Percentiles rank a stretch among this genome's conserved stretches.
Conservation (phyloP, 2,797 vertebrate genomes). For the Gambusia yucatana region DNA sequence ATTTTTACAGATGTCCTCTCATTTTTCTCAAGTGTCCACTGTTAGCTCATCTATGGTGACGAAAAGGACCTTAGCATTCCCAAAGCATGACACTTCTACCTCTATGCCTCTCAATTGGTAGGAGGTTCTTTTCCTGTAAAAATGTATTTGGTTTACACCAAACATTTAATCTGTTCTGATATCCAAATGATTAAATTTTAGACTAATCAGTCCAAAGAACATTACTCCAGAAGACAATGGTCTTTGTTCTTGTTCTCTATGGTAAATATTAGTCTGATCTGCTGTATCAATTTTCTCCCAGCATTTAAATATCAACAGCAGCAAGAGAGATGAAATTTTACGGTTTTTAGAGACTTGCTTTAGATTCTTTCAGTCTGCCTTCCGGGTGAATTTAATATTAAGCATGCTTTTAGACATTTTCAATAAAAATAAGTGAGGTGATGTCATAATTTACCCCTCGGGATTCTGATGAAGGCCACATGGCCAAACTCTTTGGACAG, state of each 20-base stretch:
- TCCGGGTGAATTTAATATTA: not conserved
- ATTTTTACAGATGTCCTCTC: not conserved
- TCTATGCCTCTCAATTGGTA: no score
- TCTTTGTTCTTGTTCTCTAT: not conserved
- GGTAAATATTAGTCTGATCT: not conserved
- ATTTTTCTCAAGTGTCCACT: not conserved
- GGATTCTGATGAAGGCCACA: no score
- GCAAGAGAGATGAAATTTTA: not conserved
- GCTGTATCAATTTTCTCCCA: no score
- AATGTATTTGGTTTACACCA: not conserved
- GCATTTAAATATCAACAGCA: not conserved
- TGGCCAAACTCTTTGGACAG: no score
- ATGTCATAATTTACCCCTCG: not conserved
- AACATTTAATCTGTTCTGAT: not conserved
- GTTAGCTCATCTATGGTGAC: no score
- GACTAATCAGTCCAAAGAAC: not conserved
- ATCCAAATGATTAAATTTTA: not conserved
- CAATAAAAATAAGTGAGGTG: not conserved
- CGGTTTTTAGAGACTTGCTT: not conserved
- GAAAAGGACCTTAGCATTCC: no score
- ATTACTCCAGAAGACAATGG: not conserved
- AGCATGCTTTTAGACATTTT: not conserved
- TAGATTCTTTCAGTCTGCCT: not conserved
- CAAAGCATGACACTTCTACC: no score
- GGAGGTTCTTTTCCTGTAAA: not conserved